Evolutionary conservation across 2,113 vertebrate species (phyloP).

Genomic region (Hyla sarda): DNA sequence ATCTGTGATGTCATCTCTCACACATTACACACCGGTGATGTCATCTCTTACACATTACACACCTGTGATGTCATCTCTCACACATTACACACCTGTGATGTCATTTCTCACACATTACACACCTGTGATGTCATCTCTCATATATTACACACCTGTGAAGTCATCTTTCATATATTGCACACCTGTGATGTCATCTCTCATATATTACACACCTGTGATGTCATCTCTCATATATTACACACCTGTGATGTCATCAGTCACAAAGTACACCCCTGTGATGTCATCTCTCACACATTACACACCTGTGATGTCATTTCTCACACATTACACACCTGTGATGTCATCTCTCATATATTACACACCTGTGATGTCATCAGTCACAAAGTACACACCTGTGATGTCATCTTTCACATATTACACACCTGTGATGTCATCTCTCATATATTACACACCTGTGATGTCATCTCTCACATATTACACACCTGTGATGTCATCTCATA

Average conservation of each 20-base stretch:
- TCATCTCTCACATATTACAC: not conserved
- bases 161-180: not conserved
- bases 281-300: not conserved
- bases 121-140: not conserved
- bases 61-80: not conserved
- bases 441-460: not conserved
- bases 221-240: not conserved
- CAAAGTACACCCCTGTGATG: not conserved
- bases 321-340: conserved; percentile 68
- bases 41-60: not conserved
- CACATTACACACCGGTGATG: not conserved
- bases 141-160: not conserved
- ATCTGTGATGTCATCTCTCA: not conserved
- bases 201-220: not conserved
- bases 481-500: not conserved
- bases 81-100: not conserved
- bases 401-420: not conserved
- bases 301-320: conserved; percentile 71
- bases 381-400: not conserved
- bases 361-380: not conserved
- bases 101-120: too few species aligned
- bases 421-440: not conserved
- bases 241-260: not conserved
- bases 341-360: not conserved
- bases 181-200: too few species aligned